Evolutionary conservation across 2,888 invertebrate species (phyloP).

Genomic region (Athalia rosae): DNA sequence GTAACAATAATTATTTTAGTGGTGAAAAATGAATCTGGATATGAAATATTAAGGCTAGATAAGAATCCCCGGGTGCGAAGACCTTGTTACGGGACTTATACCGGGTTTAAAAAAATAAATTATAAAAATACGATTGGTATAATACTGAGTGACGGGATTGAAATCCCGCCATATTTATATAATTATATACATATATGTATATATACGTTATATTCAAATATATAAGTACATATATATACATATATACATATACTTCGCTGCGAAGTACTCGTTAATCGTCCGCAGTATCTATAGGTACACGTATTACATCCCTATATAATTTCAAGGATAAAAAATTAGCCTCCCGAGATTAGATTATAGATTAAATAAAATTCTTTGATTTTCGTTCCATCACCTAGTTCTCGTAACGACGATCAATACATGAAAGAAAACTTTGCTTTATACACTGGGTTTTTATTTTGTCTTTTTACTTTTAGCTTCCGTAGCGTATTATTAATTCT

Average conservation of each 20-base stretch:
- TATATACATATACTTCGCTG: constrained; percentile 24
- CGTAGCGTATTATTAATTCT: too few species aligned
- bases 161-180: not conserved
- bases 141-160: constrained; percentile 28
- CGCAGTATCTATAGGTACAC: too few species aligned
- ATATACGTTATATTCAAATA: constrained; percentile 48
- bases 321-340: constrained; percentile 31
- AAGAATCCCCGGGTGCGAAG: not conserved
- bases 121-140: constrained; percentile 10
- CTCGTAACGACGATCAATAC: constrained; percentile 20
- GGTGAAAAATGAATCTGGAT: constrained; percentile 15
- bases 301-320: constrained; percentile 40
- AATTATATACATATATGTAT: constrained; percentile 41
- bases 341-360: constrained; percentile 13
- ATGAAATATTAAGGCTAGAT: constrained; percentile 20
- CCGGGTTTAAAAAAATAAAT: constrained; percentile 2
- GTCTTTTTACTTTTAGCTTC: not conserved
- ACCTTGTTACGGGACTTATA: not conserved
- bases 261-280: constrained; percentile 22
- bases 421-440: constrained; percentile 9
- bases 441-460: constrained; percentile 18
- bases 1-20: not conserved
- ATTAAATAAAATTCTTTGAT: constrained; percentile 41
- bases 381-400: constrained; percentile 48
- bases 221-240: constrained; percentile 39